Evolutionary conservation across 2,888 invertebrate species (phyloP).

Genomic region (Pediacus dermestoides): DNA sequence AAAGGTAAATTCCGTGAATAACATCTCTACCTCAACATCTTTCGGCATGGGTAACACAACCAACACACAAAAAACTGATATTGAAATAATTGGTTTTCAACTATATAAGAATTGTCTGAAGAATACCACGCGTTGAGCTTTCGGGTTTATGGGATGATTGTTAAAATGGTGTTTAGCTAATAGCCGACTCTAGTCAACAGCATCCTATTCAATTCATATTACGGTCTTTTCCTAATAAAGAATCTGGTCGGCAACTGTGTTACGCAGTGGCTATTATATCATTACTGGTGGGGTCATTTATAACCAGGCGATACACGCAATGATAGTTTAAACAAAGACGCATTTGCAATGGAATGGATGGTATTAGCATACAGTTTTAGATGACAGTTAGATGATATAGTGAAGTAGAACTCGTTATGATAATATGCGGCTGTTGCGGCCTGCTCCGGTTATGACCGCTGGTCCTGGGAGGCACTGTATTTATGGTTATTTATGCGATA

Average conservation of each 20-base stretch:
- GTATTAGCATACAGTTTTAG: conserved; percentile 51
- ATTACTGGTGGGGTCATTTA: conserved; percentile 38
- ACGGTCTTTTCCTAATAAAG: conserved; percentile 21
- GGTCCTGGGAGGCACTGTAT: conserved; percentile 44
- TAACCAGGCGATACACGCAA: conserved; percentile 34
- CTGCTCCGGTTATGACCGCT: conserved; percentile 40
- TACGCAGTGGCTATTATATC: conserved; percentile 39
- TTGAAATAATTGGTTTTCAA: no score
- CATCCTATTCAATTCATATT: conserved; percentile 30
- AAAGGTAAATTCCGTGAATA: no score
- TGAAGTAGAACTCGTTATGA: conserved; percentile 50
- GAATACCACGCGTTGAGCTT: no score
- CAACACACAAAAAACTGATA: no score
- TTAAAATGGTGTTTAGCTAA: no score
- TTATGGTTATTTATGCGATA: conserved; percentile 49
- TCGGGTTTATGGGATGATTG: no score
- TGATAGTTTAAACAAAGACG: conserved; percentile 46
- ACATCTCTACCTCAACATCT: no score
- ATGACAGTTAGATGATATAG: conserved; percentile 51
- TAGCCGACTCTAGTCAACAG: no score
- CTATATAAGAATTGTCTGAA: no score
- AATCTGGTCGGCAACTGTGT: conserved; percentile 31
- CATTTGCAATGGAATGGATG: conserved; percentile 48
- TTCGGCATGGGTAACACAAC: no score
- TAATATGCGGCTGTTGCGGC: conserved; percentile 38